Percentiles rank a stretch among this genome's conserved stretches.
Conservation (phyloP, 1,140 invertebrate species). For the Drosophila neocordata region DNA sequence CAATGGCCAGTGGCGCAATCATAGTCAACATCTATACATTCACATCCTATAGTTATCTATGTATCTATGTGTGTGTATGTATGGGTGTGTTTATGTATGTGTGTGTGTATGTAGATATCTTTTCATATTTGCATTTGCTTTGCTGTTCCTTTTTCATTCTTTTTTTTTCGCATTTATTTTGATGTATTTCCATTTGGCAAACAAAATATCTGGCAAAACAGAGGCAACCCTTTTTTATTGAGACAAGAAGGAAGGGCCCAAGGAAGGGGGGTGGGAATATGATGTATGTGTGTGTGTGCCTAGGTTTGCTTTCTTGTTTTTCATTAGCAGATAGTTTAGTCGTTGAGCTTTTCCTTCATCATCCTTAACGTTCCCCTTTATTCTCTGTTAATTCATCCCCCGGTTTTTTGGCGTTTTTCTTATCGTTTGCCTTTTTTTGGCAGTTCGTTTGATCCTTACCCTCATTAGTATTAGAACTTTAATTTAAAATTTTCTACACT, state of each 20-base stretch:
- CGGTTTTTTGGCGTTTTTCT: neutral
- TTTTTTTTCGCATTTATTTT: slow-evolving; percentile 66
- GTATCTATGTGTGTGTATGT: neutral
- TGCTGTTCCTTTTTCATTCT: neutral
- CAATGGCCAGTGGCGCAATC: slow-evolving; percentile 54
- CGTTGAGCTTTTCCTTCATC: slow-evolving; percentile 4
- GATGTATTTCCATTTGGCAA: slow-evolving; percentile 71
- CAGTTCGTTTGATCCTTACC: slow-evolving; percentile 7
- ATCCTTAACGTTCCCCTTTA: neutral
- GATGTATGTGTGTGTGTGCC: neutral
- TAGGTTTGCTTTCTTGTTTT: slow-evolving; percentile 44
- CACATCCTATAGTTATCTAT: neutral
- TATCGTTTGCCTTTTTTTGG: slow-evolving; percentile 10
- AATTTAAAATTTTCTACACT: slow-evolving; percentile 2
- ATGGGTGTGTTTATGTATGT: neutral
- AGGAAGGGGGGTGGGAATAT: neutral
- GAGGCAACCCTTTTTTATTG: slow-evolving; percentile 27
- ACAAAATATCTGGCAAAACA: slow-evolving; percentile 45
- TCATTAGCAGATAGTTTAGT: slow-evolving; percentile 74
- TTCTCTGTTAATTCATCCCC: neutral
- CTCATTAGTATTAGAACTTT: slow-evolving; percentile 15
- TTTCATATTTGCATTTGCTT: slow-evolving; percentile 25
- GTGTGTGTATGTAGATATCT: neutral
- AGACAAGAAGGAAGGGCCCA: neutral
- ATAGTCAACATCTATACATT: slow-evolving; percentile 14